Evolutionary conservation across 92 coral and sea anemone species (phyloP).

Genomic region (Micromussa lordhowensis): DNA sequence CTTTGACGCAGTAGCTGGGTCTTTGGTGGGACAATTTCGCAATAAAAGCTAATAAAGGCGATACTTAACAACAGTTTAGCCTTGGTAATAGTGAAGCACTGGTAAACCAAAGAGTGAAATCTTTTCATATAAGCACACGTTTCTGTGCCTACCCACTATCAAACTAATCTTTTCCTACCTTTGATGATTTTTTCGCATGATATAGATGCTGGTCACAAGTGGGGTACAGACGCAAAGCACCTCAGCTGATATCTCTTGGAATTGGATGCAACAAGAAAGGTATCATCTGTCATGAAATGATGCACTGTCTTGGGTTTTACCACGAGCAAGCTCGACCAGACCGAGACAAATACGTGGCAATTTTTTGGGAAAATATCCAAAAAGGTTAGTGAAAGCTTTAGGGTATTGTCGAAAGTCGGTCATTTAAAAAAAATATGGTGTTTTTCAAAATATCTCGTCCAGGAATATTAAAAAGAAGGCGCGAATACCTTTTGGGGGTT

Average conservation of each 20-base stretch:
- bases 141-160: not conserved
- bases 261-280: slow-evolving; percentile 9
- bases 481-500: too few relatives aligned
- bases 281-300: slow-evolving; percentile 3
- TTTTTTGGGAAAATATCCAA: slow-evolving; percentile 8
- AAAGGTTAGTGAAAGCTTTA: not conserved
- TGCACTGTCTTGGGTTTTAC: not conserved
- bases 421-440: too few relatives aligned
- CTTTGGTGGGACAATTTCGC: too few relatives aligned
- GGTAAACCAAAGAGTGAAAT: not conserved
- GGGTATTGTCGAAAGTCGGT: not conserved
- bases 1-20: too few relatives aligned
- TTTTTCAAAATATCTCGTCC: too few relatives aligned
- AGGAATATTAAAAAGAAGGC: too few relatives aligned
- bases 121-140: not conserved
- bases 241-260: slow-evolving; percentile 10
- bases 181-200: not conserved
- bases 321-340: slow-evolving; percentile 16
- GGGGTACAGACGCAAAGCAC: slow-evolving; percentile 3
- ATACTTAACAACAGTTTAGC: too few relatives aligned
- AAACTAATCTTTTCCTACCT: not conserved
- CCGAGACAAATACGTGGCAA: slow-evolving; percentile 12
- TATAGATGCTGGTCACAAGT: not conserved
- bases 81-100: not conserved
- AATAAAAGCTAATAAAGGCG: too few relatives aligned